Evolutionary conservation across 2,113 vertebrate species (phyloP).

Genomic region (Tachysurus fulvidraco): DNA sequence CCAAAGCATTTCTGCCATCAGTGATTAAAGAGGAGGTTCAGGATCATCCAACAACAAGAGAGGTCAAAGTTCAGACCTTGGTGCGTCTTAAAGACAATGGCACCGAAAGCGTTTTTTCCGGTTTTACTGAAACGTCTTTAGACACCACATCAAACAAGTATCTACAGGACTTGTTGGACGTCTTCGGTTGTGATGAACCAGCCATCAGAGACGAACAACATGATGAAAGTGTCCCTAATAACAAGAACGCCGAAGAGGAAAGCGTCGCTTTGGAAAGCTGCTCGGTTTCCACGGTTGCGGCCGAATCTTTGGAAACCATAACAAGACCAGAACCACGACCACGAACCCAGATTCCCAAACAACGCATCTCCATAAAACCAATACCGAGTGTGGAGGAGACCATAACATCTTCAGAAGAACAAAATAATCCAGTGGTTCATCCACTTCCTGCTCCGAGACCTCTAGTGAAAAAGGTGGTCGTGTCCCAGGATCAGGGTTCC

Average conservation of each 20-base stretch:
- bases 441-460: constrained; percentile 67
- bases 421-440: neutral
- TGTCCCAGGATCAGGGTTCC: constrained; percentile 5
- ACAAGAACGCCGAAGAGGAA: constrained; percentile 56
- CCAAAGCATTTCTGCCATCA: constrained; percentile 69
- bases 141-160: constrained; percentile 55
- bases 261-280: neutral
- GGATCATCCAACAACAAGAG: constrained; percentile 69
- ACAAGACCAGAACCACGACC: constrained; percentile 80
- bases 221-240: constrained; percentile 55
- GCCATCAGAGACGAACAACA: constrained; percentile 59
- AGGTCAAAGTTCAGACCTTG: constrained; percentile 74
- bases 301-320: constrained; percentile 74
- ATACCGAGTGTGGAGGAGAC: constrained; percentile 69
- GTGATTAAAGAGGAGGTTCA: constrained; percentile 62
- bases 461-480: constrained; percentile 43
- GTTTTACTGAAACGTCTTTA: constrained; percentile 12
- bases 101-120: constrained; percentile 46
- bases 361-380: constrained; percentile 74
- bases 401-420: neutral
- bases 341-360: constrained; percentile 74
- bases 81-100: constrained; percentile 71
- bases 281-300: constrained; percentile 54
- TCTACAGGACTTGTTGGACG: constrained; percentile 73
- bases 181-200: constrained; percentile 73